Evolutionary conservation across 2,797 vertebrate species (phyloP).

Genomic region (Pseudochaenichthys georgianus): DNA sequence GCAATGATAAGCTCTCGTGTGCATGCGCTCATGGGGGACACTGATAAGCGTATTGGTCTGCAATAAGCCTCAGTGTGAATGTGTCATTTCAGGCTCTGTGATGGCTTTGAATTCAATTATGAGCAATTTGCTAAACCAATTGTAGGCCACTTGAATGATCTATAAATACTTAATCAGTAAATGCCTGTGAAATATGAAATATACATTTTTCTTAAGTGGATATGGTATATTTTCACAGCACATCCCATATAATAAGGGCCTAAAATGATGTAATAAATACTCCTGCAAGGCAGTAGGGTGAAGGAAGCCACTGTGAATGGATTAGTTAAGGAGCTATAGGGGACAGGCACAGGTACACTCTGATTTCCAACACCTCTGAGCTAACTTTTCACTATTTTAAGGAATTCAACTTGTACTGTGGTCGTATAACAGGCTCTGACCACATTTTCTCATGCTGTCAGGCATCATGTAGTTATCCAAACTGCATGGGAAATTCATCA

Average conservation of each 20-base stretch:
- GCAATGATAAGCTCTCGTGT: slow-evolving; percentile 17
- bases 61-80: slow-evolving; percentile 5
- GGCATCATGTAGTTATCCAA: slow-evolving; percentile 12
- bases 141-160: slow-evolving; percentile 2
- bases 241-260: slow-evolving; percentile 8
- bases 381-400: slow-evolving; percentile 11
- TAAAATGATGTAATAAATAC: slow-evolving; percentile 15
- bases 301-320: background rate
- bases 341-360: slow-evolving; percentile 24
- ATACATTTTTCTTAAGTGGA: background rate
- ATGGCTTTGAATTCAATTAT: slow-evolving; percentile 1
- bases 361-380: slow-evolving; percentile 22
- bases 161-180: slow-evolving; percentile 2
- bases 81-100: slow-evolving; percentile 7
- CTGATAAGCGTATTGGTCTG: slow-evolving; percentile 12
- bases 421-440: slow-evolving; percentile 29
- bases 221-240: background rate
- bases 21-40: slow-evolving; percentile 11
- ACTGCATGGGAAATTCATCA: slow-evolving; percentile 31
- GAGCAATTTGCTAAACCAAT: background rate
- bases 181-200: slow-evolving; percentile 9
- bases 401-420: background rate
- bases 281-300: background rate
- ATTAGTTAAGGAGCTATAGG: slow-evolving; percentile 29
- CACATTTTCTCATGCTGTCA: slow-evolving; percentile 37